These are phyloP conservation scores for Eumeta japonica DNA, from an alignment of 1,140 invertebrate genomes.

Conservation along the genomic window DNA sequence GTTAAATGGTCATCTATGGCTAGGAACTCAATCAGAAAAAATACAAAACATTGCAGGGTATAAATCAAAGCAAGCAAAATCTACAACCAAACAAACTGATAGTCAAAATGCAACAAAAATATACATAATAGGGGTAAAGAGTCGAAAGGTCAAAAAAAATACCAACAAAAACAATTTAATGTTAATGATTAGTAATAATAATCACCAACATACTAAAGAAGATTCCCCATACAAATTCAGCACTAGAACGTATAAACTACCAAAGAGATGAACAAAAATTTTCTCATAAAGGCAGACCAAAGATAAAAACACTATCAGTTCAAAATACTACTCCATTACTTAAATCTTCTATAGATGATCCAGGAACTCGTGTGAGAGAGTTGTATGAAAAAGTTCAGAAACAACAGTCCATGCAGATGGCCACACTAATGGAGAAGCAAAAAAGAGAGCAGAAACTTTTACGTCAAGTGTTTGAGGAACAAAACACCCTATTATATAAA, in stretches of 20 bases:
- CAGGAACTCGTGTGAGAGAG: constrained; percentile 33
- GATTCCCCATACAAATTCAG: constrained; percentile 6
- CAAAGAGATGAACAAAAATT: constrained; percentile 6
- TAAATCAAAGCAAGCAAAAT: no score
- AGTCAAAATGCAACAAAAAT: constrained; percentile 12
- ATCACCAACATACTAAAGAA: constrained; percentile 12
- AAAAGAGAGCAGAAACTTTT: constrained; percentile 59
- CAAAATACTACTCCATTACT: no score
- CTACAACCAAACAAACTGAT: constrained; percentile 13
- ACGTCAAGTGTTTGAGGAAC: constrained; percentile 62
- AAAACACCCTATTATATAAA: constrained; percentile 58
- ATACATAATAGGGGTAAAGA: constrained; percentile 14
- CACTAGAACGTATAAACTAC: constrained; percentile 6
- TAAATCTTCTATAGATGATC: constrained; percentile 38
- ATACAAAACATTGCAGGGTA: no score
- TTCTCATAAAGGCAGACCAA: no score
- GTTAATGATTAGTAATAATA: constrained; percentile 10
- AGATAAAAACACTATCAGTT: no score
- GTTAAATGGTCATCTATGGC: constrained; percentile 44
- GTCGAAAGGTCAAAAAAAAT: constrained; percentile 13
- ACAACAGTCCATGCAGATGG: constrained; percentile 62
- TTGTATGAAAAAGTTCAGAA: constrained; percentile 60
- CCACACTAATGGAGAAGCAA: constrained; percentile 58
- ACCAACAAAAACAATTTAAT: not conserved
- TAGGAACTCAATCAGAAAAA: constrained; percentile 36